Base-by-base conservation (phyloP, 2,113 vertebrate species). In the Alouatta palliata region DNA sequence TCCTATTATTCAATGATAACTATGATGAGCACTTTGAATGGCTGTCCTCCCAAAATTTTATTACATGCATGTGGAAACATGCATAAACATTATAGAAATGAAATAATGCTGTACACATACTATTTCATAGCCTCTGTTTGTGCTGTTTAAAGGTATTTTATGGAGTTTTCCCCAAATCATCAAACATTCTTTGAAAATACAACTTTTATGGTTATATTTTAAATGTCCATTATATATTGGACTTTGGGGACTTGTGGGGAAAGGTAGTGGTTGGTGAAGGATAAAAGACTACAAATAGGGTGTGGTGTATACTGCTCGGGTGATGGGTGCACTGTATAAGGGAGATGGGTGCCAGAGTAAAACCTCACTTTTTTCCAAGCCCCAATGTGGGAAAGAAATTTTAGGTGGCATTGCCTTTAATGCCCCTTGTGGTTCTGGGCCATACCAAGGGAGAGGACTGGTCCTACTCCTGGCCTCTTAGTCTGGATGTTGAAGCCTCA, bases 171-270 rank as follows among this genome's bases (percentile, higher is more conserved):
- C 54, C 23, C 20, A 84, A 80, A 47, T 79, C 54, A 85, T 76
- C 92, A 94, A 83, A 27, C 79, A 80, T 80, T 58, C 49, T 90
- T 91, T 83, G 37, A 68, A 96, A 77, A 90, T 66, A 47, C 5
- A 75, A n/a, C 25, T 61, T 76, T 95, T 73, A 81, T 40, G n/a
- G 16, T 61, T 90, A n/a, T 11, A 80, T 92, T 75, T 76, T 76
- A 87, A 64, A 37, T 79, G 47, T 79, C 37, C 6, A 23, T 37
- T 45, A 79, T 49, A 35, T 35, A 35, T 64, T 64, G 61, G 61
- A 64, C 27, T 30, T 30, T 64, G 61, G 61, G 27, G 61, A 14
- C 61, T 30, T 32, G 25, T 6, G 27, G 12, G 27, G 27, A 32
- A 64, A 30, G 5, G 12, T 5, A 14, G 61, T 12, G 61, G 27